Evolutionary conservation across 2,888 invertebrate genomes (phyloP).

Genomic region (Drosophila basisetae): DNA sequence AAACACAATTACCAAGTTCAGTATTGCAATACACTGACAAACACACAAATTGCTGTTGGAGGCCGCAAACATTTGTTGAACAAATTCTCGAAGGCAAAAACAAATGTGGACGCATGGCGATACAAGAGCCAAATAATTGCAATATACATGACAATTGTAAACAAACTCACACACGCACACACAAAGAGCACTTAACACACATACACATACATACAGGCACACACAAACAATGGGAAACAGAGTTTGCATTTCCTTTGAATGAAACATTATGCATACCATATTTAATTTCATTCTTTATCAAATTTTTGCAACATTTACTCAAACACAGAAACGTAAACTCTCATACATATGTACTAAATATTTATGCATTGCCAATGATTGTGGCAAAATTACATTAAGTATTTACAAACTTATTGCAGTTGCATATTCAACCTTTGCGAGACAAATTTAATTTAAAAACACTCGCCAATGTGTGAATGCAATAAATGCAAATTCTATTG

Average conservation of each 20-base stretch:
- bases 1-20: constrained; percentile 76
- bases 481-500: constrained; percentile 8
- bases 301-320: constrained; percentile 32
- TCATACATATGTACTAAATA: constrained; percentile 56
- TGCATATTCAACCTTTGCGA: constrained; percentile 2
- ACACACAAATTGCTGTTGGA: constrained; percentile 14
- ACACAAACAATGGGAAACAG: constrained; percentile 32
- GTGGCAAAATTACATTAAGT: constrained; percentile 58
- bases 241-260: constrained; percentile 69
- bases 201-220: not conserved
- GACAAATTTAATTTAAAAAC: constrained; percentile 15
- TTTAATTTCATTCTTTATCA: constrained; percentile 53
- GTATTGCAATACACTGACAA: constrained; percentile 55
- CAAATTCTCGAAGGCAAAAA: constrained; percentile 72
- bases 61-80: constrained; percentile 74
- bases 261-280: constrained; percentile 50
- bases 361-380: constrained; percentile 44
- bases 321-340: constrained; percentile 2
- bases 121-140: constrained; percentile 75
- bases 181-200: constrained; percentile 14
- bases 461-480: not conserved
- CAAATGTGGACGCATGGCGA: constrained; percentile 65
- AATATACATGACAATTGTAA: constrained; percentile 76
- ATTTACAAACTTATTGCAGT: constrained; percentile 57
- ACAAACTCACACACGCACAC: constrained; percentile 34